Base-by-base conservation (phyloP, 2,113 vertebrate species). In the Stomatorhinus ivindoensis region DNA sequence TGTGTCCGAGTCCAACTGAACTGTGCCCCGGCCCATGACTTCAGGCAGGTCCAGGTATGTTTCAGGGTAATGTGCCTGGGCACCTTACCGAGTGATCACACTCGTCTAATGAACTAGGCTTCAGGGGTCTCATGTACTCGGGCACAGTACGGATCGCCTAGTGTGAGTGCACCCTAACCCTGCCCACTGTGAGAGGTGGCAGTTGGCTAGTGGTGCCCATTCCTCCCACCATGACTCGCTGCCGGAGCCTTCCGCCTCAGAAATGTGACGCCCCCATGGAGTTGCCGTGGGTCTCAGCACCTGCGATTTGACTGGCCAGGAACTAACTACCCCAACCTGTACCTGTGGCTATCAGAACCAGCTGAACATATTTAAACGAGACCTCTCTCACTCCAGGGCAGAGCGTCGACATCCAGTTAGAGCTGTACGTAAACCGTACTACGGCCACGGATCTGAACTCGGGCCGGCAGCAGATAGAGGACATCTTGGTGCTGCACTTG, bases 401-500 rank as follows among this genome's bases (percentile, higher is more conserved):
- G 90, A 93, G 95, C 65, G 88, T 96, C 91, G 95, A 96, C 85
- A 94, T 99, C 87, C 97, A 98, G 11, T 93, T 99, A 89, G 98
- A 99, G 90, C 93, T 99, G 87, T 99, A 97, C 93, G 97, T 99
- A 91, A 99, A 99, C 94, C 97, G 98, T 92, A 94, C 95, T 3
- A 97, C 96, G 1, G 98, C 98, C n/a, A 96, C 97, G 31, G 93
- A 89, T 50, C 94, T 99, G 15, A 99, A 98, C 94, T 96, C 94
- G 0, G 97, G 97, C 88, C 95, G 95, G 90, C 96, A 98, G 90
- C 94, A 95, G 85, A 95, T 99, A 1, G 98, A 99, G 94, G 98
- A 99, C 91, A 99, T 99, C 92, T 94, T 99, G 92, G 96, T 99
- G 90, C 96, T 99, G 51, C 98, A 98, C 92, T 95, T 99, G 87